Evolutionary conservation across 2,888 invertebrate species (phyloP), one percentile per base, ranked within the genome.

Genomic region (Hirtodrosophila histrioides): DNA sequence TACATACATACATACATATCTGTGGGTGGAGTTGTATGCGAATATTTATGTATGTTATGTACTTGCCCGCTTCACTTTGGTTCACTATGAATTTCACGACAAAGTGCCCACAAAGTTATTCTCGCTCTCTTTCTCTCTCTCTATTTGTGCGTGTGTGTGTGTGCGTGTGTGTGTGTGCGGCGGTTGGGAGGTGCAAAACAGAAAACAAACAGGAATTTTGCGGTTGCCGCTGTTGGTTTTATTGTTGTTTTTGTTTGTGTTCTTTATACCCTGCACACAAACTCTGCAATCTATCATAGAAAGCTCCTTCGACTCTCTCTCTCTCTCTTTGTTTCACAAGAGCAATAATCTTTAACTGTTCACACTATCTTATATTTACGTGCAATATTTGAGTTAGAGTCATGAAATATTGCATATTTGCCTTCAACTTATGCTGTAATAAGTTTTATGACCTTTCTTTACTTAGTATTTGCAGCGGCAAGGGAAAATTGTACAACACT

Each of bases 121-220:
- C 23, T 49, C 24, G 17, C 39, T 40, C 10, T 12, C 27, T 48
- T 44, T 31, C 23, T 49, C 24, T 24, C 39, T 40, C 10, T 12
- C 27, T 40, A 9, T 17, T n/a, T 23, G 0, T 27, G 12, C 27
- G 27, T 27, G 27, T 6, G 4, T 23, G 7, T 36, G 27, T 48
- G 27, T 58, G 11, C 35, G 27, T 66, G 29, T 40, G 6, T 36
- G 35, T 55, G 33, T 35, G 46, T 56, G 31, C 72, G 36, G 44
- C 46, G 39, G n/a, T 45, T 55, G 69, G 51, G 8, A 58, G 50
- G 24, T 23, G 37, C 45, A 74, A 72, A 75, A 54, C 57, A 64
- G 57, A 61, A 69, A 70, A 66, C 66, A 75, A 75, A 75, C 66
- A 79, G 76, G 63, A 79, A 75, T 79, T 69, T 71, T 77, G 80